Base-by-base conservation (phyloP, 2,113 vertebrate genomes). In the Pollachius pollachius region DNA sequence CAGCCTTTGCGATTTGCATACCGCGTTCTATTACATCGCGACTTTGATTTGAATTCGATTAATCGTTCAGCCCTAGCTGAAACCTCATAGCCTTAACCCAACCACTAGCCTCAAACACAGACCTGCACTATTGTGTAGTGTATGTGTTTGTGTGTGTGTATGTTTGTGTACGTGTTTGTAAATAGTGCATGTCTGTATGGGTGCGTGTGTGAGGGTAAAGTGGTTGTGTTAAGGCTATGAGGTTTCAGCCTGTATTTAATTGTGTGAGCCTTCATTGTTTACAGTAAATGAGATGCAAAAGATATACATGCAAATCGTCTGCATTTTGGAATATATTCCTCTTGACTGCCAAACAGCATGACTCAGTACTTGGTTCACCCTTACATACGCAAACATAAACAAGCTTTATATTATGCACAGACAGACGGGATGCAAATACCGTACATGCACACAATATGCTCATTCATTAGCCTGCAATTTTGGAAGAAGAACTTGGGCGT, bases 231-330 rank as follows among this genome's bases (percentile, higher is more conserved):
- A 48, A 48, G 12, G 41, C 8, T 48, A 48, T 48, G 41, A 48
- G 41, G 11, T 48, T 48, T 48, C 41, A 48, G 41, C 41, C 41
- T 48, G 41, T 13, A 48, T 48, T 48, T 13, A 48, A 48, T 48
- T 48, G 41, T 12, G 41, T 48, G 41, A 48, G 41, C 41, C 41
- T 27, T 27, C 21, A 61, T 61, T 25, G 18, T 61, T 7, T 19
- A 15, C 19, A 61, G 57, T 19, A 21, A 37, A 52, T 2, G 18
- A 6, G 15, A 65, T 48, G 54, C 63, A 25, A 60, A 65, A 23
- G 25, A 65, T 41, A 65, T 41, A 58, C 17, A 65, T 72, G 70
- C 27, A 48, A 72, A 72, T 65, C 13, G 6, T 15, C 11, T 30
- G 34, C 15, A 25, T 23, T 58, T n/a, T 48, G 23, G n/a, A 21